Evolutionary conservation across 2,113 vertebrate genomes (phyloP), one percentile per base, ranked within the genome.

Genomic region (Spea multiplicata): DNA sequence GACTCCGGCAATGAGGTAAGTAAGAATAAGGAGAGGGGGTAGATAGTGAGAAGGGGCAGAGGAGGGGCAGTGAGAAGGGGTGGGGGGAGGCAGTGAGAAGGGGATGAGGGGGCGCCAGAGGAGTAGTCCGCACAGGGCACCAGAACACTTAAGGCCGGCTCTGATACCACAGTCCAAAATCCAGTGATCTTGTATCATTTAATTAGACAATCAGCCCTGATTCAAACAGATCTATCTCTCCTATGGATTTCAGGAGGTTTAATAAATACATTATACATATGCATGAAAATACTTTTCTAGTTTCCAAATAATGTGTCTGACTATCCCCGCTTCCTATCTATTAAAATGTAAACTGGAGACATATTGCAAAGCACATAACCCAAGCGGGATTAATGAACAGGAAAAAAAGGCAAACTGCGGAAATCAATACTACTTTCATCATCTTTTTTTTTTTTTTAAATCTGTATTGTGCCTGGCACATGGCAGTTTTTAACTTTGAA

Each of bases 351-450:
- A 55, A 13, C 50, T 66, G n/a, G 72, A 57, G 70, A 73, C 62
- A 67, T 61, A 64, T 13, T 5, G 9, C 48, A 65, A 48, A 57
- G 62, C 77, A 79, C 71, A 73, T 73, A 66, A 16, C 12, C 62
- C 50, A 66, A 67, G 55, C 48, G 59, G 77, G 59, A 73, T 49
- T 70, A n/a, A 50, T 49, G 67, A 70, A 70, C 47, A 70, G 48
- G 55, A 13, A 13, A 13, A 30, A 78, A 66, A 66, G 47, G 50
- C 61, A 50, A 70, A 73, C 70, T 57, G 44, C 3, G 48, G 30
- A 13, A 46, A 79, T 79, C 77, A 44, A 79, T 79, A 79, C 13
- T 10, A 30, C 59, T 72, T 73, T 73, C 50, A 48, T 30, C 61
- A n/a, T 68, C 64, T 79, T 44, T 59, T 30, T 30, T 30, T 30